Evolutionary conservation across 2,113 vertebrate genomes (phyloP).

Genomic region (Lycaon pictus): DNA sequence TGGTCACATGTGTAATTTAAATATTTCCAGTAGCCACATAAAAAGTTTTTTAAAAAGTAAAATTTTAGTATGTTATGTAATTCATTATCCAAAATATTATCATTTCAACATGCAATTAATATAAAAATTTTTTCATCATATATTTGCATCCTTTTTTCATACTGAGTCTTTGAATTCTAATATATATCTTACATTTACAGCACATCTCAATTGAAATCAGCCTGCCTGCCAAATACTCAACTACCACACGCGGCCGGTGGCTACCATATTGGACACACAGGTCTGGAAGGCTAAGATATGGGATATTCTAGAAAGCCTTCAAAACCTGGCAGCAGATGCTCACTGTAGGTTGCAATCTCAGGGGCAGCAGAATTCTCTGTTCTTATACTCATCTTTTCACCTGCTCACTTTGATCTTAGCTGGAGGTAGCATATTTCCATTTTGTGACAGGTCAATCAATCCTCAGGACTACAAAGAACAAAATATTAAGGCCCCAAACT

Average conservation of each 20-base stretch:
- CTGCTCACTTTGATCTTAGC: conserved; percentile 52
- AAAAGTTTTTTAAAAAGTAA: conserved; percentile 8
- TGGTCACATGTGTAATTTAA: conserved; percentile 24
- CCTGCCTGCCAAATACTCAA: neutral
- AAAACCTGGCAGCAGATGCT: conserved; percentile 7
- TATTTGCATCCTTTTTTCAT: conserved; percentile 50
- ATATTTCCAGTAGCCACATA: conserved; percentile 17
- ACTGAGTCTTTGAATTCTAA: conserved; percentile 46
- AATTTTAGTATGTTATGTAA: conserved; percentile 52
- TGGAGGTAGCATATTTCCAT: conserved; percentile 46
- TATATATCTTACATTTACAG: conserved; percentile 32
- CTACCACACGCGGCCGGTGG: neutral
- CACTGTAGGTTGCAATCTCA: conserved; percentile 14
- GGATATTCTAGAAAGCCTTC: neutral
- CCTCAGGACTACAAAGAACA: conserved; percentile 55
- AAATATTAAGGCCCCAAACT: conserved; percentile 38
- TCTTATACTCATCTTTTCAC: conserved; percentile 57
- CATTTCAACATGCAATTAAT: conserved; percentile 36
- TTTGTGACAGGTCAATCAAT: neutral
- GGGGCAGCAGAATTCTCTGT: neutral
- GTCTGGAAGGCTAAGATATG: neutral
- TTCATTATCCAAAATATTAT: conserved; percentile 43
- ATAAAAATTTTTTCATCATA: conserved; percentile 65
- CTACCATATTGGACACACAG: neutral
- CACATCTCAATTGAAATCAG: conserved; percentile 51